Conservation (phyloP, 2,797 vertebrate genomes). For the Chaetodon trifasciatus region DNA sequence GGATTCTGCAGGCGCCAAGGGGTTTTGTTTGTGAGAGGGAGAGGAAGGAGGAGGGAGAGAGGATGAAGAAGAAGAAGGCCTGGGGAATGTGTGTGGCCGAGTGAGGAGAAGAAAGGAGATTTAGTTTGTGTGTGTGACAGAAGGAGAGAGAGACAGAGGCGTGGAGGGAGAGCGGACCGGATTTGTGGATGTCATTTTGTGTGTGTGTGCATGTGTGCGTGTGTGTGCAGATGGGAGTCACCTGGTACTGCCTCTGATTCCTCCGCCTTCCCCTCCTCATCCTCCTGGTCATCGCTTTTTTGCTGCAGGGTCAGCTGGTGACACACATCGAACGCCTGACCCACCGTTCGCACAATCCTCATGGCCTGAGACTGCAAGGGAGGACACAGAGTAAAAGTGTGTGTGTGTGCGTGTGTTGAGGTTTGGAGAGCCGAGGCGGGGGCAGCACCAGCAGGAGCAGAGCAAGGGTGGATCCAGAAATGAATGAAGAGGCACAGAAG, state of each 20-base stretch:
- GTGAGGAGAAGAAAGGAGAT: conserved; percentile 13
- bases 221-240: conserved; percentile 47
- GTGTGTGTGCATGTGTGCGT: not conserved
- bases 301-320: conserved; percentile 97
- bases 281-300: conserved; percentile 89
- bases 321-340: conserved; percentile 98
- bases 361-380: conserved; percentile 94
- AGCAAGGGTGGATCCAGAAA: conserved; percentile 30
- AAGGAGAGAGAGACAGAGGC: not conserved
- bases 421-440: conserved; percentile 15
- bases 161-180: not conserved
- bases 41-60: conserved; percentile 18
- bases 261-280: conserved; percentile 80
- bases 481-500: conserved; percentile 36
- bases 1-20: conserved; percentile 23
- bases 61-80: not conserved
- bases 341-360: conserved; percentile 96
- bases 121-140: conserved; percentile 34
- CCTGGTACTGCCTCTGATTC: conserved; percentile 81
- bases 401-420: not conserved
- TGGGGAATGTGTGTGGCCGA: conserved; percentile 20
- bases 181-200: conserved; percentile 30
- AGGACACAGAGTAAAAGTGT: conserved; percentile 13
- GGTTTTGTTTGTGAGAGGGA: conserved; percentile 37
- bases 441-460: conserved; percentile 30